Evolutionary conservation across 1,140 invertebrate genomes (phyloP).

Genomic region (Calephelis virginiensis): DNA sequence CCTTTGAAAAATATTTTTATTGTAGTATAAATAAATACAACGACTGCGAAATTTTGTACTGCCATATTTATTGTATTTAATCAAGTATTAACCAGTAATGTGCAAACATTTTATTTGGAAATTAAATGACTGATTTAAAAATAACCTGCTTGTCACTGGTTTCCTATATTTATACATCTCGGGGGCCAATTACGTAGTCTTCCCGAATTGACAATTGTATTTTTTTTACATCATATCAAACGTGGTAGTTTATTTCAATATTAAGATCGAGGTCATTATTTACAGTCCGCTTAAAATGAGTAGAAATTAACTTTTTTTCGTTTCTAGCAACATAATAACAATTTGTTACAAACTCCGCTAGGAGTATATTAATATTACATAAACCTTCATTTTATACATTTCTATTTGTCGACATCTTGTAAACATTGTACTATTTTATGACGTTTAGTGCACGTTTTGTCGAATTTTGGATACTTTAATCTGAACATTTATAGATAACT

Average conservation of each 20-base stretch:
- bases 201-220: constrained; percentile 44
- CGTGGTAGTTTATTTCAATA: neutral
- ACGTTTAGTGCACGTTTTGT: too few species aligned
- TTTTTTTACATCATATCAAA: constrained; percentile 27
- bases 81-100: constrained; percentile 28
- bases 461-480: too few species aligned
- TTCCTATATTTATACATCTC: constrained; percentile 37
- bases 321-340: too few species aligned
- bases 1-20: constrained; percentile 42
- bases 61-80: constrained; percentile 40
- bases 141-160: constrained; percentile 18
- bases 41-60: constrained; percentile 45
- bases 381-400: too few species aligned
- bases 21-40: constrained; percentile 44
- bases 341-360: too few species aligned
- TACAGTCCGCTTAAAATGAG: neutral
- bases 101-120: constrained; percentile 25
- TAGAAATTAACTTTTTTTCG: neutral
- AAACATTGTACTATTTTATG: too few species aligned
- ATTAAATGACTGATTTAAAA: constrained; percentile 20
- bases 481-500: too few species aligned
- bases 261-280: constrained; percentile 1
- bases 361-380: too few species aligned
- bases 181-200: constrained; percentile 59
- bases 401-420: too few species aligned